Evolutionary conservation across 2,888 invertebrate species (phyloP).

Genomic region (Tiliacea citrago): DNA sequence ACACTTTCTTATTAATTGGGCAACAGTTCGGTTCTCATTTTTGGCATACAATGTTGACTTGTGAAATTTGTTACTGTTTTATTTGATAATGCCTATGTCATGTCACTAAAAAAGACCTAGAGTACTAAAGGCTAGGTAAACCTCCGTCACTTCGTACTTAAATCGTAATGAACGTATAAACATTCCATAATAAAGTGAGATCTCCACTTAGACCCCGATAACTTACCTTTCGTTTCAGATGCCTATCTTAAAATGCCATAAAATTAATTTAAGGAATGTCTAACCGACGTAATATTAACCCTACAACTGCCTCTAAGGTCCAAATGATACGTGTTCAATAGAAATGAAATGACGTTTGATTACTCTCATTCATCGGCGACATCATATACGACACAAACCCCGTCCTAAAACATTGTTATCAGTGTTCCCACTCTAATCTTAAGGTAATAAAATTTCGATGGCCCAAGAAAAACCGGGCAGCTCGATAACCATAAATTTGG

Average conservation of each 20-base stretch:
- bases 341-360: conserved; percentile 69
- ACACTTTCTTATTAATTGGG: conserved; percentile 77
- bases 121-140: conserved; percentile 7
- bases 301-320: conserved; percentile 44
- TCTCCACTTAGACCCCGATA: conserved; percentile 51
- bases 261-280: conserved; percentile 50
- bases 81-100: conserved; percentile 28
- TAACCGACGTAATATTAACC: conserved; percentile 47
- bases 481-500: conserved; percentile 90
- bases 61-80: conserved; percentile 52
- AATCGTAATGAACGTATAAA: conserved; percentile 38
- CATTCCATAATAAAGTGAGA: conserved; percentile 50
- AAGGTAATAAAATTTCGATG: conserved; percentile 88
- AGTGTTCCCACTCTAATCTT: conserved; percentile 89
- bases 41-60: conserved; percentile 59
- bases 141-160: conserved; percentile 12
- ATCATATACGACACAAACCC: conserved; percentile 82
- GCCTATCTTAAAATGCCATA: conserved; percentile 41
- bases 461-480: conserved; percentile 86
- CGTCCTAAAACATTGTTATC: conserved; percentile 88
- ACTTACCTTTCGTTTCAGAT: conserved; percentile 34
- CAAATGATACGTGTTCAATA: conserved; percentile 60
- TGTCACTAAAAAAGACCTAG: conserved; percentile 21
- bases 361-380: conserved; percentile 80
- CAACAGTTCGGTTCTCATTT: conserved; percentile 68